These are phyloP conservation scores for Lamellibrachia columna DNA, from an alignment of 2,888 invertebrate species.

Conservation along the genomic window DNA sequence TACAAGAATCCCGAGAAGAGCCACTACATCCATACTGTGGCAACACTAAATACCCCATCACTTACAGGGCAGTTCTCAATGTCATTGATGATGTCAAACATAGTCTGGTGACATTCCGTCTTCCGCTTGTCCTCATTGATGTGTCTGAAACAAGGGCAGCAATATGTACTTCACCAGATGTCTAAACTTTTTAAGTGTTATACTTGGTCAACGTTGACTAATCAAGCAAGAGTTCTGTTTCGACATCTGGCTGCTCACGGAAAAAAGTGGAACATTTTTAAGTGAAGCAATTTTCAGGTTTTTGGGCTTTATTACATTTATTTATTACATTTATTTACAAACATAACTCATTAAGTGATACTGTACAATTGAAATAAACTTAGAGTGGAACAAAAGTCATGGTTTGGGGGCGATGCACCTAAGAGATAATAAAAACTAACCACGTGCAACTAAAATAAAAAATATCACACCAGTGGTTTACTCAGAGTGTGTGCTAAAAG, in stretches of 20 bases:
- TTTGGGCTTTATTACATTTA: too few species aligned
- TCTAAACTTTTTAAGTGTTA: neutral
- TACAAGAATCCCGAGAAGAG: neutral
- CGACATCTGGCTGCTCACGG: neutral
- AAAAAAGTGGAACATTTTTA: neutral
- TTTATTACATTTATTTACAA: too few species aligned
- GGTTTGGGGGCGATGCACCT: too few species aligned
- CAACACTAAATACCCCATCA: slow-evolving; percentile 26
- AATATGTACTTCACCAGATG: neutral
- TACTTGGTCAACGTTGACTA: neutral
- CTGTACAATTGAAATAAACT: too few species aligned
- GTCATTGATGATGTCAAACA: slow-evolving; percentile 97
- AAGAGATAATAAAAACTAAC: too few species aligned
- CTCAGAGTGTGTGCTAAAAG: too few species aligned
- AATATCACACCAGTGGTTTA: too few species aligned
- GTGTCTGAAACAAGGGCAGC: slow-evolving; percentile 69
- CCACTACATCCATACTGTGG: neutral
- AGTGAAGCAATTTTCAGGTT: neutral
- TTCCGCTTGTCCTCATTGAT: slow-evolving; percentile 98
- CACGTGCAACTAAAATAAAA: too few species aligned
- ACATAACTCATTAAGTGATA: too few species aligned
- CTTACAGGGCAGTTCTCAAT: slow-evolving; percentile 95
- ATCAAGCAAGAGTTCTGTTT: neutral
- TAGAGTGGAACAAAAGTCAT: too few species aligned
- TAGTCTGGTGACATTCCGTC: slow-evolving; percentile 93